Base-by-base conservation (phyloP, 2,797 vertebrate genomes). In the Botia kubotai region DNA sequence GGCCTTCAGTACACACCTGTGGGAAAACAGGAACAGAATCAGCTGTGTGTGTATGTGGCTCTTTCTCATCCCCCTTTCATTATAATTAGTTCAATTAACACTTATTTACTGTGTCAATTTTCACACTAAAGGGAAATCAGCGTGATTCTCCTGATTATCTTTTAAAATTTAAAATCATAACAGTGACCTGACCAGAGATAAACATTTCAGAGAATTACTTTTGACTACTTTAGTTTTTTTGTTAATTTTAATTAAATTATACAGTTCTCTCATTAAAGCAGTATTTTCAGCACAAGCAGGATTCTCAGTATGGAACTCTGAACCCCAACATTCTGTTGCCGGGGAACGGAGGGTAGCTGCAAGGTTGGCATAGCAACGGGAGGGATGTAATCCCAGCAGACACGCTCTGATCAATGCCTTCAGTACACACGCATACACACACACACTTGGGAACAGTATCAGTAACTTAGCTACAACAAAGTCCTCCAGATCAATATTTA, bases 1-100 rank as follows among this genome's bases (percentile, higher is more conserved):
- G 96, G 0, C 98, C 98, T 88, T 99, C 98, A 91, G 98, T 97
- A 81, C 97, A 99, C 65, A 99, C 98, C 98, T 99, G 78, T 3
- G 19, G 55, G 46, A n/a, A 77, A 55, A 50, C 50, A 79, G 16
- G 6, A 50, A 70, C 7, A 65, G 5, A 50, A 63, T 53, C 14
- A 78, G 14, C 71, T 36, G 48, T 77, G 17, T 82, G 36, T 71
- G 39, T 72, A 58, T 12, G 36, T 52, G 23, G 79, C 60, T 85
- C 26, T 73, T 19, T 39, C 14, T 60, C 17, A 48, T 7, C 0
- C 21, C 72, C 14, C 33, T 39, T 39, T 17, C 8, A 2, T 63
- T 63, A 29, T 12, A 39, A 7, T 8, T 66, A 4, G 33, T 23
- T 75, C 4, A 0, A 4, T 52, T 75, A 66, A 66, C 33, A 19